Evolutionary conservation across 2,797 vertebrate genomes (phyloP), one percentile per base, ranked within the genome.

Genomic region (Falco concolor): DNA sequence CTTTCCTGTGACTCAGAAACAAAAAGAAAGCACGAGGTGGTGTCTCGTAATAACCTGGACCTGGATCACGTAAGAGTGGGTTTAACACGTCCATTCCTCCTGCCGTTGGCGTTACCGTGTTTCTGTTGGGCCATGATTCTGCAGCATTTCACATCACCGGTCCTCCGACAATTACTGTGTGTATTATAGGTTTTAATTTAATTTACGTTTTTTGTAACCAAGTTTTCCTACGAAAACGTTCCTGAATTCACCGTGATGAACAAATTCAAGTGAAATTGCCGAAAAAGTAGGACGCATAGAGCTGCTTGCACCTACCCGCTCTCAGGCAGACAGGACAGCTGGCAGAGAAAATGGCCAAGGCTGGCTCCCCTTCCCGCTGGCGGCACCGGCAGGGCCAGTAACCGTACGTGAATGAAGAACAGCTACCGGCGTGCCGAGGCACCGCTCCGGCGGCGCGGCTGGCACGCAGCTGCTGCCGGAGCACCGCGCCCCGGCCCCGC

Each of bases 91-190:
- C 65, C 4, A 2, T 57, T 64, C 74, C 64, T 57, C 19, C 20
- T 24, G 16, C 50, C 34, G 6, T 1, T n/a, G 52, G 47, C 23
- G 11, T 28, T 50, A 15, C 14, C 0, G 1, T 49, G 25, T 5
- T 76, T 84, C 45, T 53, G 19, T 25, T 32, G 59, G 54, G 64
- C 78, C 61, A 70, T 24, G n/a, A 36, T 74, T 54, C 63, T 45
- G 73, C 42, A 18, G 50, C 8, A 42, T 42, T 86, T 36, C 50
- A 27, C 38, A 13, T 60, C 54, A 22, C 30, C 5, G 16, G 12
- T 60, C 38, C 59, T 63, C 44, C 54, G 44, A n/a, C 25, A 12
- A 44, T 49, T 13, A 8, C 76, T 21, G 20, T 2, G 12, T 4
- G 36, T 10, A 9, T 30, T 92, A 45, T 18, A 38, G 50, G 50